Evolutionary conservation across 2,113 vertebrate species (phyloP), one percentile per base, ranked within the genome.

Genomic region (Poeciliopsis prolifica): DNA sequence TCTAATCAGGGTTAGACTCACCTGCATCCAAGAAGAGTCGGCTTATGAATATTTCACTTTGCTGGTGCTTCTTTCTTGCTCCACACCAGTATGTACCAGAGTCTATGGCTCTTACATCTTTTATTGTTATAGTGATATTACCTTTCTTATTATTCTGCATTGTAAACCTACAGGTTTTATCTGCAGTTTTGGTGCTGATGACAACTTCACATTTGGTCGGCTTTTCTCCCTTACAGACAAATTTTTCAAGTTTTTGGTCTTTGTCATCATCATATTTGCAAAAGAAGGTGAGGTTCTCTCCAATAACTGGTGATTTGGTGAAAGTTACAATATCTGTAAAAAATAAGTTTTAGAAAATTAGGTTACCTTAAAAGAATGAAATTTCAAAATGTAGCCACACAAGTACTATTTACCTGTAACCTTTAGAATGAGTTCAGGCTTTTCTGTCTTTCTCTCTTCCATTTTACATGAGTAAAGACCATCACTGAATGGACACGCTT

Each of bases 61-160:
- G 30, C 1, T 0, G 4, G 7, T 1, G 0, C 17, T 1, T 0
- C 4, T 0, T 33, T 13, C 1, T 0, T 3, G 0, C 76, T 70
- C 79, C 42, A 67, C 81, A 81, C 81, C 86, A 88, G 81, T 86
- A 86, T 1, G 48, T 70, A 63, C 86, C 83, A 13, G 19, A 1
- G 51, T 86, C 76, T 0, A 31, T 3, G 26, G 8, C 3, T n/a
- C 35, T 66, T 5, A 82, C 1, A 0, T 6, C 1, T 61, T 6
- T 68, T 30, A 87, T 1, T 12, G 31, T 78, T 35, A 88, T 30
- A 44, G 17, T 75, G 19, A 82, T 19, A 0, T 1, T 64, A 5
- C 0, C 7, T 2, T 0, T 31, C 11, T 0, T 37, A 3, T 35
- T 0, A 0, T 72, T 3, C 0, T 8, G 37, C 28, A 75, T 0